Conservation (phyloP, 2,797 vertebrate genomes). For the Malurus leucopterus region DNA sequence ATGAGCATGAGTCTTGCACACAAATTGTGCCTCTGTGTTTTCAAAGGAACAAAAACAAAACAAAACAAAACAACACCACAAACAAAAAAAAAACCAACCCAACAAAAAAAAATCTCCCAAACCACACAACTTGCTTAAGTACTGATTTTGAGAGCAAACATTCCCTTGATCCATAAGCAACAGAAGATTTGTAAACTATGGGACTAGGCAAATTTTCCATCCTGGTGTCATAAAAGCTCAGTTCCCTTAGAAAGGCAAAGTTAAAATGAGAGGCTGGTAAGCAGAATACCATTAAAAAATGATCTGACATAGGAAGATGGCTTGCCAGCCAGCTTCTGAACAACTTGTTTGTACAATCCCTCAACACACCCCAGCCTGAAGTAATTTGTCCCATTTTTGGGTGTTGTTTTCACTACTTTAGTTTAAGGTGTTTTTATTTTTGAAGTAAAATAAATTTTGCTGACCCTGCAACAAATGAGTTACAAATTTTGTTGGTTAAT, state of each 20-base stretch:
- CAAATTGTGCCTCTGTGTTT: not conserved
- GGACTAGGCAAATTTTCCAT: not conserved
- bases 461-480: not conserved
- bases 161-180: not conserved
- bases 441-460: not conserved
- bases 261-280: not conserved
- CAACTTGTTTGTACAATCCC: not conserved
- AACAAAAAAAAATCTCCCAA: not conserved
- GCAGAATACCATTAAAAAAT: not conserved
- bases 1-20: not conserved
- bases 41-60: not conserved
- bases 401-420: not conserved
- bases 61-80: not conserved
- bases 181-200: not conserved
- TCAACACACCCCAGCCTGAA: not conserved
- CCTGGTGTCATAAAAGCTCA: not conserved
- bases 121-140: not conserved
- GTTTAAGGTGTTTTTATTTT: not conserved
- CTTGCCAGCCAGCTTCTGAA: not conserved
- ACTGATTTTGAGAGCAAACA: not conserved
- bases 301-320: not conserved
- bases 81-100: not conserved
- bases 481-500: not conserved
- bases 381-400: not conserved
- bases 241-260: not conserved